Evolutionary conservation across 2,797 vertebrate species (phyloP), one percentile per base, ranked within the genome.

Genomic region (Peromyscus eremicus): DNA sequence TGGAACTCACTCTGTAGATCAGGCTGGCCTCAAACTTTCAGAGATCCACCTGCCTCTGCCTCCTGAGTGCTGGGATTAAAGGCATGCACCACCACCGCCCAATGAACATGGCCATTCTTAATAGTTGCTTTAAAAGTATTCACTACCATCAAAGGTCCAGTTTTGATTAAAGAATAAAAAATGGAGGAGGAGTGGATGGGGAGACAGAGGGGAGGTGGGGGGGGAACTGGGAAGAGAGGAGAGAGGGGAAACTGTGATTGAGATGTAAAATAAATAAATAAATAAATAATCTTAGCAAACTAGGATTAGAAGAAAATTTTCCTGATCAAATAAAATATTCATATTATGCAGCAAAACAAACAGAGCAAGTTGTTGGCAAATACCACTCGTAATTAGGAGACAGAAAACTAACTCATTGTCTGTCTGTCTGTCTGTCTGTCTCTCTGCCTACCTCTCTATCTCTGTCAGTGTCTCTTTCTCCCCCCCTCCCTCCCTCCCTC

Each of bases 251-350:
- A 40, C 37, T 40, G 37, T 21, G 10, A 17, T 5, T 10, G 11
- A 4, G 9, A 25, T 73, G n/a, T 21, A 73, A 40, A 73, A 10
- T 71, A 9, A 71, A 37, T 37, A 37, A 71, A 37, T 37, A 37
- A 71, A 73, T 40, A 37, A 68, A 68, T 68, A 34, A 37, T 86
- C 55, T 85, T 70, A 57, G 83, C 17, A 91, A 81, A 89, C 21
- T 52, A 85, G 66, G 27, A 89, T 64, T 23, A 83, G 34, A 92
- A 91, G 40, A 95, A 90, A 92, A 90, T 5, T 14, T 71, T 43
- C 62, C 68, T 79, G 10, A 64, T 2, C 40, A 55, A 43, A 80
- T 66, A 70, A 82, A 89, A 52, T 52, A 32, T 62, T 80, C 62
- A 60, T 25, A 66, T 64, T 25, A 71, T 5, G 4, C 23, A 32